Evolutionary conservation across 2,888 invertebrate genomes (phyloP).

Genomic region (Aelia acuminata): DNA sequence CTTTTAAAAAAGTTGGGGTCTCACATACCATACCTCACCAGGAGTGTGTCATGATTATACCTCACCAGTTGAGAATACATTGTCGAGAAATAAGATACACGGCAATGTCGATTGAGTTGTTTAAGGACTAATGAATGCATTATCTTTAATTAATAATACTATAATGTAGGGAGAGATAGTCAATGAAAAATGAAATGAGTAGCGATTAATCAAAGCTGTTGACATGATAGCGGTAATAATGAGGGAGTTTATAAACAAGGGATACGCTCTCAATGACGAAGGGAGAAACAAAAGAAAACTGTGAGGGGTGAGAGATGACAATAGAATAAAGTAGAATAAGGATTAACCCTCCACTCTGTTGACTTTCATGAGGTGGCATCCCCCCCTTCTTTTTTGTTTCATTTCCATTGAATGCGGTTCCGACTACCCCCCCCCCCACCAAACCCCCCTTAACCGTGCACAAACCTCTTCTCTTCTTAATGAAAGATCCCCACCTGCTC

Average conservation of each 20-base stretch:
- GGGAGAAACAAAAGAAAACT: constrained; percentile 3
- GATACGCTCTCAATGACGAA: background rate
- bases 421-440: background rate
- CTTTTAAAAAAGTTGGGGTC: too few species aligned
- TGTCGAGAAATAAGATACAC: too few species aligned
- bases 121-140: background rate
- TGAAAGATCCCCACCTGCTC: background rate
- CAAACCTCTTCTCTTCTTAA: background rate
- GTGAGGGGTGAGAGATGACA: constrained; percentile 36
- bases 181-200: background rate
- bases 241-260: background rate
- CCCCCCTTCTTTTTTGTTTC: constrained; percentile 53
- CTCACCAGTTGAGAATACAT: too few species aligned
- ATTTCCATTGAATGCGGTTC: constrained; percentile 55
- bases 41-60: too few species aligned
- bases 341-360: constrained; percentile 43
- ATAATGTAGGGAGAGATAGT: background rate
- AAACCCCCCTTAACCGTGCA: background rate
- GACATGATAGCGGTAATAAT: background rate
- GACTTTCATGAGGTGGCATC: constrained; percentile 49
- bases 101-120: background rate
- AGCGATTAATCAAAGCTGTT: background rate
- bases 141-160: background rate
- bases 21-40: too few species aligned
- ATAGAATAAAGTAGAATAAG: constrained; percentile 50